Conservation (phyloP, 2,113 vertebrate species). For the Oenanthe oenanthe region DNA sequence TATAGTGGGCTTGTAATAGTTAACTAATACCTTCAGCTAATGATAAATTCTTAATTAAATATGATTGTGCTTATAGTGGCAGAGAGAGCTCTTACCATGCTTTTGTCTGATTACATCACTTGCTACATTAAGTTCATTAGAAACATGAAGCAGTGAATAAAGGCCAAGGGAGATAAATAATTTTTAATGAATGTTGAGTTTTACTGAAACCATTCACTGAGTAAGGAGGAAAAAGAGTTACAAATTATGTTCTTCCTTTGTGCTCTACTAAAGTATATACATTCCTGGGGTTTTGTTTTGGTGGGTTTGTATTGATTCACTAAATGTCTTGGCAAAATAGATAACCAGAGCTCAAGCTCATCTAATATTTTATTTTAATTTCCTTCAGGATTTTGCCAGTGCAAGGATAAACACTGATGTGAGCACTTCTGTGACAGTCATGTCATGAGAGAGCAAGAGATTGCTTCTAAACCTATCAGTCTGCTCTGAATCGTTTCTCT, state of each 20-base stretch:
- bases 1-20: slow-evolving; percentile 16
- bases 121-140: slow-evolving; percentile 85
- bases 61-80: slow-evolving; percentile 63
- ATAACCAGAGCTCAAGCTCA: neutral
- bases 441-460: neutral
- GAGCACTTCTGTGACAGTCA: neutral
- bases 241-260: slow-evolving; percentile 23
- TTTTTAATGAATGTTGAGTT: slow-evolving; percentile 76
- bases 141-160: slow-evolving; percentile 76
- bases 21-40: slow-evolving; percentile 60
- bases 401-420: neutral
- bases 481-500: accelerated
- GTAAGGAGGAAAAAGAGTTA: slow-evolving; percentile 64
- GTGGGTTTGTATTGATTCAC: neutral
- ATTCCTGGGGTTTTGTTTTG: neutral
- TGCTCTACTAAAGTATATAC: neutral
- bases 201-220: slow-evolving; percentile 67
- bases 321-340: neutral
- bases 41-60: slow-evolving; percentile 64
- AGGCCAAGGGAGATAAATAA: slow-evolving; percentile 81
- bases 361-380: neutral
- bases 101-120: slow-evolving; percentile 87
- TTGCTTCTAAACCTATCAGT: neutral
- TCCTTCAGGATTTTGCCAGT: neutral
- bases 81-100: slow-evolving; percentile 73